phyloP scores from a whole-genome alignment of 2,888 invertebrate genomes.

The Agrenia bidenticulata region DNA sequence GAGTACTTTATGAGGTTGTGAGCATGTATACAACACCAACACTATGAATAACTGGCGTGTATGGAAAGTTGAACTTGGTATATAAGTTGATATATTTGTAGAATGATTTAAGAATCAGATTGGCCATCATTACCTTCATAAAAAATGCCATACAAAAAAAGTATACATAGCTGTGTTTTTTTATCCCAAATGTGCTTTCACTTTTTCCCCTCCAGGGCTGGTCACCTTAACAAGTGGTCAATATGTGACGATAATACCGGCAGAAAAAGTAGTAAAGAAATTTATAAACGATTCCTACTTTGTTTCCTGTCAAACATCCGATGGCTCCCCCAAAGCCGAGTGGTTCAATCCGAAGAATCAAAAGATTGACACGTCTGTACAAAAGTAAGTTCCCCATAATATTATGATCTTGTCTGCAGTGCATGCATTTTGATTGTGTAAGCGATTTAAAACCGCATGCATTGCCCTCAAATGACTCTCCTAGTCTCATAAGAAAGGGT shows the following conservation, averaged over 20 bases:
- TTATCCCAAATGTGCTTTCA: too few relatives aligned
- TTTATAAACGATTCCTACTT: conserved; percentile 52
- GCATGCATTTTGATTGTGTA: background rate
- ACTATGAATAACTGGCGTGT: too few relatives aligned
- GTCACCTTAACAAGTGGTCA: conserved; percentile 47
- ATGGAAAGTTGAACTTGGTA: too few relatives aligned
- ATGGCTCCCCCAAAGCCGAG: conserved; percentile 39
- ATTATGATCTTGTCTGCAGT: background rate
- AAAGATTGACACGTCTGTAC: conserved; percentile 41
- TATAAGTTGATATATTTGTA: too few relatives aligned
- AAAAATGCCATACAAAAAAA: too few relatives aligned
- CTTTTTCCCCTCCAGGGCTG: conserved; percentile 42
- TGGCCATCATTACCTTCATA: too few relatives aligned
- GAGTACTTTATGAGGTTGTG: too few relatives aligned
- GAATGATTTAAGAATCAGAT: too few relatives aligned
- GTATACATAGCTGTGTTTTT: too few relatives aligned
- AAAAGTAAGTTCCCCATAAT: conserved; percentile 33
- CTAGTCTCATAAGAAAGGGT: background rate
- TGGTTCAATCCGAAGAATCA: conserved; percentile 47
- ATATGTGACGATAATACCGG: conserved; percentile 45
- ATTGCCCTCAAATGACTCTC: background rate
- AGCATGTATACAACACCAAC: background rate
- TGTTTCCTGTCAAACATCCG: conserved; percentile 48
- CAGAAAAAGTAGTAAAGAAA: conserved; percentile 48
- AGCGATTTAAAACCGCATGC: too few relatives aligned